Base-by-base conservation (phyloP, 2,113 vertebrate species). In the Potamarius usumacintae region DNA sequence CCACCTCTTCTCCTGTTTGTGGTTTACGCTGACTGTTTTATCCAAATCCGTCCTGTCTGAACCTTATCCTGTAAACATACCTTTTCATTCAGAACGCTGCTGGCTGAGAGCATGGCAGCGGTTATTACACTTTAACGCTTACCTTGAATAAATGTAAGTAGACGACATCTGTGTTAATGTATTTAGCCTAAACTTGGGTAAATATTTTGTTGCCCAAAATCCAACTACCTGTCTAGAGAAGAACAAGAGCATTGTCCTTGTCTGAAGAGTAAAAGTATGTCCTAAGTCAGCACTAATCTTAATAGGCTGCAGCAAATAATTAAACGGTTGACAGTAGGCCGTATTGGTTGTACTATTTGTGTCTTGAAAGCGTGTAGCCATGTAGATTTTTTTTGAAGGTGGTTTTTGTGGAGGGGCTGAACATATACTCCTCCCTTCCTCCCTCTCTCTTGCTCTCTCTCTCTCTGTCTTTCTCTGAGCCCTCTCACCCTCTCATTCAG, bases 141-240 rank as follows among this genome's bases (percentile, higher is more conserved):
- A 82, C 74, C 84, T 58, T 15, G 30, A 77, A 57, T 34, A 63
- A 84, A 76, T 58, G 48, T 15, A 80, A 84, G 81, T 48, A 1
- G n/a, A 27, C 18, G 22, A 85, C 90, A 90, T 90, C 90, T 90
- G 89, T 89, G 87, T 90, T 89, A 87, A 89, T 89, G 89, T 48
- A 71, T 79, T 85, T 69, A 82, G 55, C 69, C 71, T 71, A 65
- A 87, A 78, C 60, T 27, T 27, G 53, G 20, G 25, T 30, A 88
- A 79, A 88, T 88, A 84, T 88, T 88, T 84, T 27, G 82, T 62
- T 88, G 63, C 42, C 42, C 42, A 42, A 74, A 86, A 83, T n/a
- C 34, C 27, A 53, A 77, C 77, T 60, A 34, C n/a, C 55, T 42
- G 87, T 78, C 57, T 80, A 80, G 72, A 48, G 85, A 87, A 87